phyloP scores from a whole-genome alignment of 2,113 vertebrate genomes.

The Phoenicopterus ruber region DNA sequence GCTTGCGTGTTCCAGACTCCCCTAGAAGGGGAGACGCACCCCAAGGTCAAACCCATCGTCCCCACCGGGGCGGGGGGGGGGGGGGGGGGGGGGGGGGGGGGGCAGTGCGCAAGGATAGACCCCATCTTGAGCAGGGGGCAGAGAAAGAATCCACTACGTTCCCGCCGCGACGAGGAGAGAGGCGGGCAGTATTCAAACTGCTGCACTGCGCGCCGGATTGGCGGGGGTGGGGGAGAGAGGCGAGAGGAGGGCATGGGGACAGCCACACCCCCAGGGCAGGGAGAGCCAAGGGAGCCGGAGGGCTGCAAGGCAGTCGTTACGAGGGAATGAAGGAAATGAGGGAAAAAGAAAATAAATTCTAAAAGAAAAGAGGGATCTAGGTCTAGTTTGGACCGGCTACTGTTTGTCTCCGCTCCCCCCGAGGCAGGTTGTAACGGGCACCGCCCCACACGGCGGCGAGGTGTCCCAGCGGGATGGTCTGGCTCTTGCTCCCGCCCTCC shows the following conservation, averaged over 20 bases:
- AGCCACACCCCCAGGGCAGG: conserved; percentile 18
- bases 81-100: too few species aligned
- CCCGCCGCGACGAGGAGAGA: not conserved
- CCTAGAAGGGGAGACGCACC: not conserved
- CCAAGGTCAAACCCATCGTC: not conserved
- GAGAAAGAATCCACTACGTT: not conserved
- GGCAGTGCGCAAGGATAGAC: not conserved
- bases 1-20: not conserved
- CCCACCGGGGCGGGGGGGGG: too few species aligned
- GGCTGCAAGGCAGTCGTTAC: not conserved
- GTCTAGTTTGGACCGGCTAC: not conserved
- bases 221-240: not conserved
- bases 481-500: not conserved
- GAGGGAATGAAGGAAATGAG: not conserved
- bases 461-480: not conserved
- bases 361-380: not conserved
- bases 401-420: not conserved
- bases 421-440: not conserved
- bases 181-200: conserved; percentile 23
- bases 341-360: not conserved
- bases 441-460: not conserved
- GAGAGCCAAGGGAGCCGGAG: not conserved
- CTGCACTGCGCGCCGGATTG: not conserved
- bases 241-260: not conserved
- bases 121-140: not conserved